Evolutionary conservation across 2,888 invertebrate genomes (phyloP).

Genomic region (Drosophila pegasa): DNA sequence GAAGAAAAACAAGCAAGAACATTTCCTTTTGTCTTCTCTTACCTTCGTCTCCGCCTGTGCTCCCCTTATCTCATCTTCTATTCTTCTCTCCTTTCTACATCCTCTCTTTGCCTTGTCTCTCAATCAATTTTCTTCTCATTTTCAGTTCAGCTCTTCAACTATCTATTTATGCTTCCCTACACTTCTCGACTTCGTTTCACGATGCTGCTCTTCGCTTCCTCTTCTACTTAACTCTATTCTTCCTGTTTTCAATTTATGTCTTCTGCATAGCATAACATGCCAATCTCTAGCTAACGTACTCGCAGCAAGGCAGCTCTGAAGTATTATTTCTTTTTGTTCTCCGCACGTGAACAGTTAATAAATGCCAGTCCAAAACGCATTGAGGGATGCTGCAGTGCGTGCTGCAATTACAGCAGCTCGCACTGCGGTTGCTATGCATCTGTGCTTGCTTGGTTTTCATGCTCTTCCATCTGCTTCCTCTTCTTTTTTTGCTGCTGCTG

Average conservation of each 20-base stretch:
- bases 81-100: too few species aligned
- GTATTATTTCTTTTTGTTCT: slow-evolving; percentile 57
- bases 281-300: background rate
- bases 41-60: background rate
- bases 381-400: slow-evolving; percentile 65
- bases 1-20: too few species aligned
- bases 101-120: background rate
- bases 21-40: background rate
- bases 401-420: slow-evolving; percentile 58
- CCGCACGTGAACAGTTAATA: slow-evolving; percentile 77
- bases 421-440: slow-evolving; percentile 17
- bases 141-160: too few species aligned
- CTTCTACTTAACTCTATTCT: background rate
- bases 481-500: slow-evolving; percentile 23
- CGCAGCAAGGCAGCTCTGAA: slow-evolving; percentile 19
- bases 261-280: too few species aligned
- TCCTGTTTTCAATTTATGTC: background rate
- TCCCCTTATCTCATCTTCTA: background rate
- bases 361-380: slow-evolving; percentile 69
- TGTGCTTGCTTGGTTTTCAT: background rate
- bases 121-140: background rate
- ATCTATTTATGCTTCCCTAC: too few species aligned
- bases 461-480: background rate
- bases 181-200: too few species aligned
- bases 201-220: background rate